Conservation (phyloP, 2,888 invertebrate species). For the Chrysolina haemoptera region DNA sequence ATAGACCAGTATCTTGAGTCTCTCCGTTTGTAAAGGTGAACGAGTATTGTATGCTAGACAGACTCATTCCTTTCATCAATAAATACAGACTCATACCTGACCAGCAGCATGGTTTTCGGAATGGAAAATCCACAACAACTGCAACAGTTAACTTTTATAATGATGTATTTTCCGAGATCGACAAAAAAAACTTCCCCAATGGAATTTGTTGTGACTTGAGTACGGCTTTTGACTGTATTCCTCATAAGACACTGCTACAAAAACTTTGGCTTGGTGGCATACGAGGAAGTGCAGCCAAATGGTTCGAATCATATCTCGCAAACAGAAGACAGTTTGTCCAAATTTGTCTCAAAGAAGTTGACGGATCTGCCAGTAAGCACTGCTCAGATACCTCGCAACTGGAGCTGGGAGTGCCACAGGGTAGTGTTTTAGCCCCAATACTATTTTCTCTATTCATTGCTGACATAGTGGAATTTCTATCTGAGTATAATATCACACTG, state of each 20-base stretch:
- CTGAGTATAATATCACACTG: conserved; percentile 17
- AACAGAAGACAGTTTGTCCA: too few relatives aligned
- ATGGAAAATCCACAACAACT: neutral
- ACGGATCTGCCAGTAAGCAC: too few relatives aligned
- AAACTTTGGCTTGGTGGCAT: conserved; percentile 21
- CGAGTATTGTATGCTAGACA: too few relatives aligned
- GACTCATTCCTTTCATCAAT: neutral
- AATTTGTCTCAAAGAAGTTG: too few relatives aligned
- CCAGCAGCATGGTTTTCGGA: conserved; percentile 3
- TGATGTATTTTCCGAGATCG: conserved; percentile 3
- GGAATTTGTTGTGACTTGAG: conserved; percentile 2
- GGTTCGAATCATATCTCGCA: conserved; percentile 11
- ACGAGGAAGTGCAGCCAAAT: neutral
- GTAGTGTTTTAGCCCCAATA: conserved; percentile 12
- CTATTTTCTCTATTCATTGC: conserved; percentile 12
- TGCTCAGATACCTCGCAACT: too few relatives aligned
- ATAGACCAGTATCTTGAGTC: too few relatives aligned
- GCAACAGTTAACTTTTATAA: conserved; percentile 15
- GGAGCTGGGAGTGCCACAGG: neutral
- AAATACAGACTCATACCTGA: conserved; percentile 16
- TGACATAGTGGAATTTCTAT: conserved; percentile 14
- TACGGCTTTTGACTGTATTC: conserved; percentile 9
- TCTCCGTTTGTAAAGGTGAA: too few relatives aligned
- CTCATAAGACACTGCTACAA: conserved; percentile 1
- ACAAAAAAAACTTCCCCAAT: conserved; percentile 13